Conservation (phyloP, 2,888 invertebrate species). For the Ligdia adustata region DNA sequence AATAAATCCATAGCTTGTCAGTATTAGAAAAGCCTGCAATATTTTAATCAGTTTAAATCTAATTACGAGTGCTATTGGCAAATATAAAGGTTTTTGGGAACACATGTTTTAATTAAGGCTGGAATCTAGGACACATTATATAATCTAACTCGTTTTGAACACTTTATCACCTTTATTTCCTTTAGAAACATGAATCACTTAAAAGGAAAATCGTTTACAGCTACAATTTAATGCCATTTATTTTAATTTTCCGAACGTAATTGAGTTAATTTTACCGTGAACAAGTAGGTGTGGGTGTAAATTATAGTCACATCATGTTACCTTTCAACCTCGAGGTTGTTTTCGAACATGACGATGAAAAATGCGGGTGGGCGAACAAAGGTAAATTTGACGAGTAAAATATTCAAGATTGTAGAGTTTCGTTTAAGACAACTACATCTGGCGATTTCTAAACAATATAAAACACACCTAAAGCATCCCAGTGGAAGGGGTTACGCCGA, state of each 20-base stretch:
- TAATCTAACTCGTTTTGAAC: too few species aligned
- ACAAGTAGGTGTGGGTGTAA: conserved; percentile 16
- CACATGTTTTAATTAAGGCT: too few species aligned
- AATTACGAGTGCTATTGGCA: too few species aligned
- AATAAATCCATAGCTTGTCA: background rate
- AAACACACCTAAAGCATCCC: conserved; percentile 24
- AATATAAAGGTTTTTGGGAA: too few species aligned
- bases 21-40: background rate
- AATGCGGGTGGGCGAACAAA: conserved; percentile 7
- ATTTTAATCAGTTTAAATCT: too few species aligned
- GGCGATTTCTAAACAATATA: conserved; percentile 23
- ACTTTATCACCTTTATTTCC: conserved; percentile 50
- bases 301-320: conserved; percentile 20
- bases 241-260: conserved; percentile 30
- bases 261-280: conserved; percentile 30
- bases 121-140: too few species aligned
- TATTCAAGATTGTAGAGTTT: background rate
- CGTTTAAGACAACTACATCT: conserved; percentile 13
- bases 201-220: conserved; percentile 43
- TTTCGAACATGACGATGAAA: conserved; percentile 4
- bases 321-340: conserved; percentile 6
- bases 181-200: conserved; percentile 51
- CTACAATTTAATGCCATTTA: conserved; percentile 32
- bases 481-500: conserved; percentile 45
- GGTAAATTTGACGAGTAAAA: background rate